phyloP scores from a whole-genome alignment of 2,113 vertebrate genomes.

The Corythornis vintsioides region DNA sequence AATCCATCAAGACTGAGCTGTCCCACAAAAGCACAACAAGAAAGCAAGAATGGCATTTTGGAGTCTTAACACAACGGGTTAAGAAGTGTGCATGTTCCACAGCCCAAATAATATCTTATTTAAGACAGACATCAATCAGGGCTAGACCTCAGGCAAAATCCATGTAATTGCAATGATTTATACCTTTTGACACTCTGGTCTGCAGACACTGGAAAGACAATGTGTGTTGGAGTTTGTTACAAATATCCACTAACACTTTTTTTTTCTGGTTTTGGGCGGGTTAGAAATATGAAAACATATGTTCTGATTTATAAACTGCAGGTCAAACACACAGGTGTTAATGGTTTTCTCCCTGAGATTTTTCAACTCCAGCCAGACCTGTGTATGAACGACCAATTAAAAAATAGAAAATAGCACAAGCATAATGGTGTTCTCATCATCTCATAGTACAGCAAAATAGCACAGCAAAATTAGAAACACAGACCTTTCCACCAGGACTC shows the following conservation, averaged over 20 bases:
- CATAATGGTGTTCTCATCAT: constrained; percentile 68
- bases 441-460: constrained; percentile 44
- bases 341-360: constrained; percentile 59
- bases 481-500: constrained; percentile 54
- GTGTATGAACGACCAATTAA: constrained; percentile 54
- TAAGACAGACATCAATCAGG: constrained; percentile 29
- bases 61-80: neutral
- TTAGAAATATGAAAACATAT: constrained; percentile 69
- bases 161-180: constrained; percentile 59
- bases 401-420: constrained; percentile 48
- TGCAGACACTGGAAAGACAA: constrained; percentile 50
- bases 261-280: neutral
- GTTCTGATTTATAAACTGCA: constrained; percentile 73
- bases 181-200: constrained; percentile 37
- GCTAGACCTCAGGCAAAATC: constrained; percentile 30
- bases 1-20: neutral
- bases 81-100: neutral
- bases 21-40: neutral
- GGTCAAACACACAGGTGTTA: constrained; percentile 66
- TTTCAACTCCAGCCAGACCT: constrained; percentile 56
- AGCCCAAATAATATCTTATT: constrained; percentile 5
- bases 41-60: neutral
- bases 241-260: constrained; percentile 45
- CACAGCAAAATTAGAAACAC: constrained; percentile 67
- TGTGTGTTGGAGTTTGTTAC: constrained; percentile 1